Percentiles rank a stretch among this genome's conserved stretches.
Conservation (phyloP, 1,140 invertebrate species). For the Epicauta chinensis region DNA sequence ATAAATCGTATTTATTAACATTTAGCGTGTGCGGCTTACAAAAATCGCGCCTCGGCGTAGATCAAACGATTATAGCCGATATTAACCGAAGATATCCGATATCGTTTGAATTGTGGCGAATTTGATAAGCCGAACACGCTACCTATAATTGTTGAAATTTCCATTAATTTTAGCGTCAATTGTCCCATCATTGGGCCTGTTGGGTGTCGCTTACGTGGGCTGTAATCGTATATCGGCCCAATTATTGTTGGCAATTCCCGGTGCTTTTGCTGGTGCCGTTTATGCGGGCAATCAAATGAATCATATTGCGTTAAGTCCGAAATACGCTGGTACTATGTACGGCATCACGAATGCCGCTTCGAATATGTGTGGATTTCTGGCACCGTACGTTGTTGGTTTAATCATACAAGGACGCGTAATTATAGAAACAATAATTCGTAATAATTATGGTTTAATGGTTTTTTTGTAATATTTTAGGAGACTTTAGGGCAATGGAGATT, state of each 20-base stretch:
- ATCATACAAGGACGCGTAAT: conserved; percentile 63
- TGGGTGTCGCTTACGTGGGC: conserved; percentile 70
- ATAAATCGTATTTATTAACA: conserved; percentile 21
- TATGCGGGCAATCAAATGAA: conserved; percentile 82
- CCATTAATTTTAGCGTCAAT: conserved; percentile 50
- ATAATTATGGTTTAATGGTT: not conserved
- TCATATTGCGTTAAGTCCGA: conserved; percentile 79
- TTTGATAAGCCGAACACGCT: no score
- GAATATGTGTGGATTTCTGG: conserved; percentile 81
- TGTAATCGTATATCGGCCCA: conserved; percentile 66
- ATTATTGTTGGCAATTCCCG: conserved; percentile 61
- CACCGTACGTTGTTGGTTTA: conserved; percentile 70
- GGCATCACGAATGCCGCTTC: conserved; percentile 83
- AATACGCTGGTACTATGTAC: conserved; percentile 80
- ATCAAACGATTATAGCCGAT: no score
- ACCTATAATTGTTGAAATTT: no score
- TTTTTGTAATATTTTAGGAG: conserved; percentile 46
- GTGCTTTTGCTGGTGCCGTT: conserved; percentile 65
- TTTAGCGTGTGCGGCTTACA: no score
- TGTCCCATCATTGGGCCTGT: conserved; percentile 64
- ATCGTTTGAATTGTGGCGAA: no score
- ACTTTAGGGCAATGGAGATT: conserved; percentile 77
- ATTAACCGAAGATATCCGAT: no score
- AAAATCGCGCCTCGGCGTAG: no score
- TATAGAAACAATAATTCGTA: no score